Percentiles rank a stretch among this genome's conserved stretches.
Conservation (phyloP, 2,797 vertebrate species). For the Macropodus opercularis region DNA sequence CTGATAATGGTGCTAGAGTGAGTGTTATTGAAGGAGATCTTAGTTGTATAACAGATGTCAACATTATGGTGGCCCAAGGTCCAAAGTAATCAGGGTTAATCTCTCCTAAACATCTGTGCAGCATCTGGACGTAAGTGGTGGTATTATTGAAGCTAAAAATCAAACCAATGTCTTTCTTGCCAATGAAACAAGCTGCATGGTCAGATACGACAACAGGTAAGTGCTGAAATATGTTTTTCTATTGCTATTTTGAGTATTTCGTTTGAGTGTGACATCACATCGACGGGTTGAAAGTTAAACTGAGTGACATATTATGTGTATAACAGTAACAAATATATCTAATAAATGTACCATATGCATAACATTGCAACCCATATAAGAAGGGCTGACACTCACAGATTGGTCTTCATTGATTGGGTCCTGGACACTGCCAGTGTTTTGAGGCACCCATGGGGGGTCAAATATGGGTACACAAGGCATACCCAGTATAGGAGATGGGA, state of each 20-base stretch:
- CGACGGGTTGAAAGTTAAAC: neutral
- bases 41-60: neutral
- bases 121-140: too few species aligned
- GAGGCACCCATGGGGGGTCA: constrained; percentile 97
- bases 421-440: constrained; percentile 95
- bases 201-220: neutral
- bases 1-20: neutral
- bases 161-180: neutral
- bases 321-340: neutral
- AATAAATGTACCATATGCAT: neutral
- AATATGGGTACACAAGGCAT: constrained; percentile 99
- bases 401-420: constrained; percentile 99
- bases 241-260: neutral
- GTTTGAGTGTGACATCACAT: constrained; percentile 11
- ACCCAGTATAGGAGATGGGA: constrained; percentile 97
- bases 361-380: neutral
- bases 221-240: neutral
- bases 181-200: neutral
- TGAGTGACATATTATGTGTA: neutral
- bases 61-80: neutral
- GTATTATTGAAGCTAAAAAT: neutral
- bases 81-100: too few species aligned
- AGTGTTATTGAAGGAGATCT: neutral
- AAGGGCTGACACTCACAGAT: constrained; percentile 86
- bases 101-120: too few species aligned